A percentile compares a stretch with the other conserved stretches of the same genome.
These are phyloP conservation scores for Falco berigora DNA, from an alignment of 2,797 vertebrate species.

Conservation along the genomic window DNA sequence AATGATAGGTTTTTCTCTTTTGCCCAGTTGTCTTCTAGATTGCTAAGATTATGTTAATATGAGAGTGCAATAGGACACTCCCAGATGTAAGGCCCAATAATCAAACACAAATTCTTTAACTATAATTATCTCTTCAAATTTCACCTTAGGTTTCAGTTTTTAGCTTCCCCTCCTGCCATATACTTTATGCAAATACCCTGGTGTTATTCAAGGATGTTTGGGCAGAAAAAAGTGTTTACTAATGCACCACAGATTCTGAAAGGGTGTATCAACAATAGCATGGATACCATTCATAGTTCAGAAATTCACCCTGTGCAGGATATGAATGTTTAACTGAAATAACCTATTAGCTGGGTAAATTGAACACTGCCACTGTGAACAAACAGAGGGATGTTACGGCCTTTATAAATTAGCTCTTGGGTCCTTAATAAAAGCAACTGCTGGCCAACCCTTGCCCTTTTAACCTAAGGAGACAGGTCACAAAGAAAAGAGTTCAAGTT, in stretches of 20 bases:
- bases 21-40: neutral
- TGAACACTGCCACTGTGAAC: neutral
- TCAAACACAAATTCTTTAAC: conserved; percentile 25
- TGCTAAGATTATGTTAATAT: conserved; percentile 23
- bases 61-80: neutral
- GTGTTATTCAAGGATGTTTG: neutral
- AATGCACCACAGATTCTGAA: neutral
- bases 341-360: neutral
- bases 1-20: conserved; percentile 26
- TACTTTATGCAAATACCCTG: neutral
- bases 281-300: neutral
- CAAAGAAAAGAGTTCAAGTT: neutral
- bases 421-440: neutral
- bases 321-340: neutral
- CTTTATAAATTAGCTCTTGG: neutral
- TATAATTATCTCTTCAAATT: conserved; percentile 39
- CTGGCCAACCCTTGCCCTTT: neutral
- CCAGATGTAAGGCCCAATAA: conserved; percentile 19
- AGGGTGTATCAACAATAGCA: neutral
- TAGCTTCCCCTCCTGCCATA: neutral
- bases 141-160: conserved; percentile 25
- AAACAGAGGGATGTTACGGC: neutral
- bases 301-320: neutral
- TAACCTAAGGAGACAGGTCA: neutral
- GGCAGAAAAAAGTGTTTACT: neutral